Evolutionary conservation across 2,113 vertebrate species (phyloP), one percentile per base, ranked within the genome.

Genomic region (Ceyx cyanopectus): DNA sequence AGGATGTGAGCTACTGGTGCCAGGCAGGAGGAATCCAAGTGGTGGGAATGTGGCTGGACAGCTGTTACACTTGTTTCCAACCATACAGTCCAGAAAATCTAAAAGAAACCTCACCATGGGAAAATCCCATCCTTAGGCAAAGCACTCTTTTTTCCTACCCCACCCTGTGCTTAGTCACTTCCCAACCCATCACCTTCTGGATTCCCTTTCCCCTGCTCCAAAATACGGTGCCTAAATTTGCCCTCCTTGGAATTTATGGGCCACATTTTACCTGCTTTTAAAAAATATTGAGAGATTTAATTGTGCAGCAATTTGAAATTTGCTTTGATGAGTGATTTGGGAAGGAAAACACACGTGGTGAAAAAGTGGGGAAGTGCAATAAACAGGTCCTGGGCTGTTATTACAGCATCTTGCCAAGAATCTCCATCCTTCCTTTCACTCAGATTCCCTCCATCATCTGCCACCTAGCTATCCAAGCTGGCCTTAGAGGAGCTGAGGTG

Each of bases 221-320:
- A 91, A 94, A 80, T 58, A 63, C 1, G 1, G 46, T 91, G 60
- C 57, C 69, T 92, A 73, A 85, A 73, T 95, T 89, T 94, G 46
- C 48, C 48, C 48, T 87, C 40, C 37, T 61, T 84, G 62, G 57
- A 87, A 92, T 89, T 90, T 95, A 83, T 79, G n/a, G 65, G 37
- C 80, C 69, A 73, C 27, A 37, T 87, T 93, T 95, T 88, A 75
- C 57, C 94, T 63, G 66, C 77, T 72, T 96, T 90, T 94, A 89
- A 94, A 93, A 91, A 68, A 3, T 8, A 37, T 72, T 56, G 63
- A 83, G 77, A 85, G 9, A 63, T 83, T 78, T 81, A 87, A 79
- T 93, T 94, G 72, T 87, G 65, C 1, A 91, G 68, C 66, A 77
- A 50, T 90, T 83, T 81, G 93, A 90, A 95, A 81, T 87, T 92